Percentiles rank a stretch among this genome's conserved stretches.
phyloP scores from a whole-genome alignment of 2,797 vertebrate species.

The Rhynchonycteris naso region DNA sequence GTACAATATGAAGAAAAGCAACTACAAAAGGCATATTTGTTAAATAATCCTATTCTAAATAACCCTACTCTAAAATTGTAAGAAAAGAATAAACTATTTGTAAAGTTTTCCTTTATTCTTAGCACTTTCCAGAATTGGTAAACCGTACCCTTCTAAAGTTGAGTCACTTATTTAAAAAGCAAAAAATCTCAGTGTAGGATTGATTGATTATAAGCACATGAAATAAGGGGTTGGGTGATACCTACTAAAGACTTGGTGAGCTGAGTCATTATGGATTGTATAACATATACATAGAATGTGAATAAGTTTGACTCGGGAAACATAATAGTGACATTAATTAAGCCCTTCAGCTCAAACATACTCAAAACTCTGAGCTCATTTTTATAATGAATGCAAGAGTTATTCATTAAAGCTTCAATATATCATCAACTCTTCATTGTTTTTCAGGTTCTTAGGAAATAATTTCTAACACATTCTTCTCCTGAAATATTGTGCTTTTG shows the following conservation, averaged over 20 bases:
- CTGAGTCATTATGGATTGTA: not conserved
- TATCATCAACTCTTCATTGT: conserved; percentile 35
- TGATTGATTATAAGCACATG: not conserved
- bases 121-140: not conserved
- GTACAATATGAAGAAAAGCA: conserved; percentile 18
- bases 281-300: not conserved
- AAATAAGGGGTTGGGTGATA: not conserved
- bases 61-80: not conserved
- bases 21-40: not conserved
- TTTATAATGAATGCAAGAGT: conserved; percentile 29
- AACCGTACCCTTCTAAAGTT: not conserved
- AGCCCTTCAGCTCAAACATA: not conserved
- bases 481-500: conserved; percentile 19
- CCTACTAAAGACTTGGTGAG: not conserved
- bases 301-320: not conserved
- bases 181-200: not conserved
- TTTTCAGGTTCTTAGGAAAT: conserved; percentile 33
- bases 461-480: conserved; percentile 39
- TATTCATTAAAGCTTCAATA: conserved; percentile 32
- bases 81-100: not conserved
- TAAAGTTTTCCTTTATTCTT: not conserved
- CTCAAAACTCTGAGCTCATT: conserved; percentile 12
- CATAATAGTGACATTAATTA: conserved; percentile 32
- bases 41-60: not conserved
- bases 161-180: not conserved